Base-by-base conservation (phyloP, 2,888 invertebrate genomes). In the Lamellibrachia satsuma region DNA sequence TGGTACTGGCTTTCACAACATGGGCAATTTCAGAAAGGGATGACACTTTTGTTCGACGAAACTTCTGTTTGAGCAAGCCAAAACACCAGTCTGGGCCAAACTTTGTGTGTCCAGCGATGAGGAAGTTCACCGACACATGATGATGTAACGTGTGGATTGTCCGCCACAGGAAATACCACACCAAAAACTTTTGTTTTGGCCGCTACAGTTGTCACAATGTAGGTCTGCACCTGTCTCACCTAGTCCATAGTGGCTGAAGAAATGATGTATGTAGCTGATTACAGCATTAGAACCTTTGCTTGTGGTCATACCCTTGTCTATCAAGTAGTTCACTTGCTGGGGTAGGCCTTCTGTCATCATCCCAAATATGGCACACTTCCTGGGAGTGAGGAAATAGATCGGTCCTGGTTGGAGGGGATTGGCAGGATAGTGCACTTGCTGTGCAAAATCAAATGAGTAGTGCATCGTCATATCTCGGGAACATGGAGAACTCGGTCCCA, bases 321-420 rank as follows among this genome's bases (percentile, higher is more conserved):
- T 93, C 9, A 94, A 93, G 91, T 93, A 95, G 91, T 94, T 94
- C 22, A 94, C 93, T 92, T 94, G 91, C 27, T 90, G 51, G n/a
- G 51, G 75, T n/a, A 93, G 27, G 55, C 1, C 3, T 55, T 55
- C 55, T 55, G 55, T 55, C 55, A 55, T 55, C 55, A 55, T 55
- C 7, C 75, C 94, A 94, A 95, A 95, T 39, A 94, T 90, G 15
- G 94, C 93, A 93, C 94, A 94, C 91, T 94, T 94, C 60, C 94
- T 92, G 11, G 94, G 94, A 6, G 94, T 94, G 55, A 93, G 93
- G 92, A 95, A 92, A 75, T 92, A 92, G 27, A 92, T 9, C 7
- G 3, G 55, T 55, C 55, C 55, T 9, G 55, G 55, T 91, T 52
- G 94, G 39, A 93, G 92, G 11, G 95, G 93, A 90, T 94, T 60